Evolutionary conservation across 2,797 vertebrate genomes (phyloP), one percentile per base, ranked within the genome.

Genomic region (Mareca strepera): DNA sequence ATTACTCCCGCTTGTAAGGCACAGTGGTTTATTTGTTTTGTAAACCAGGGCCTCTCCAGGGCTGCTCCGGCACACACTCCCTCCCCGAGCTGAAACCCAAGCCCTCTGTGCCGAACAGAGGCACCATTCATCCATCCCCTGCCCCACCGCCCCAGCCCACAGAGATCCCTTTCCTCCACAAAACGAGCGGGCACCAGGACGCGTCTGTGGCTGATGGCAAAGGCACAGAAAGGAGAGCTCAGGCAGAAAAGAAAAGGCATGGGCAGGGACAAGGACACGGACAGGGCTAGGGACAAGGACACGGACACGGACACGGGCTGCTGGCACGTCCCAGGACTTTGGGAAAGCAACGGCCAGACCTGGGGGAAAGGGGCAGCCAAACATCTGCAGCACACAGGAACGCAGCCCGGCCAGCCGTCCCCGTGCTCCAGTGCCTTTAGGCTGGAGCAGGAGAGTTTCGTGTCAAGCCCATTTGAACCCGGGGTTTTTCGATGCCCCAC

Each of bases 21-120:
- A 31, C 72, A 67, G 86, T 12, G 82, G 64, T 89, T 91, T 21
- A 58, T 94, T 93, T 95, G 92, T 70, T 85, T 87, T 64, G 84
- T 85, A 74, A 87, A 80, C 43, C 92, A 60, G 89, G 44, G 78
- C 70, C 83, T 86, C 83, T 92, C 88, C 72, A 2, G 41, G 41
- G 5, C 72, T 74, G 90, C 76, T 91, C 75, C 85, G 58, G 79
- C 28, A 3, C 84, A 2, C 8, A 7, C 14, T 62, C 41, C 50
- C 55, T 86, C 58, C 31, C 44, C 0, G 0, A 2, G 5, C 91
- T 69, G 81, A 87, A 93, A 94, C 14, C 75, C 81, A 82, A 91
- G 53, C 39, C 62, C 41, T 74, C 9, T 13, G 60, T 75, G 11
- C 20, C 0, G 0, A 85, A 95, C 87, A 96, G 84, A 82, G 82